These are phyloP conservation scores for Mamestra brassicae DNA, from an alignment of 2,888 invertebrate genomes.

Conservation along the genomic window DNA sequence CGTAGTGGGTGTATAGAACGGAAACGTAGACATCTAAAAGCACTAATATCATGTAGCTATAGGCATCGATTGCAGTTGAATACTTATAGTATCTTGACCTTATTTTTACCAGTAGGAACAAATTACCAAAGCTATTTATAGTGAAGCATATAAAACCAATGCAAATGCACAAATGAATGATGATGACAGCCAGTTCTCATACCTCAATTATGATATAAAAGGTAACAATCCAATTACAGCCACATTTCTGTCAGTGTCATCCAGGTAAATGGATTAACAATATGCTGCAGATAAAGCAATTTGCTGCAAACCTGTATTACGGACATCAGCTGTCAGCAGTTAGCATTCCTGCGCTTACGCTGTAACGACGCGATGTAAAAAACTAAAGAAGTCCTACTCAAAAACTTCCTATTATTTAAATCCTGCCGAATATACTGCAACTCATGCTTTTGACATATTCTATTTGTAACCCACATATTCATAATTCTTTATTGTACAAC, in stretches of 20 bases:
- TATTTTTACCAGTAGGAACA: no score
- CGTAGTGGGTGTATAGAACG: no score
- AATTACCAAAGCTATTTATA: background rate
- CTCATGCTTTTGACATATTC: background rate
- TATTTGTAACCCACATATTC: background rate
- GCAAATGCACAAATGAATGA: slow-evolving; percentile 2
- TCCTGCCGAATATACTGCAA: background rate
- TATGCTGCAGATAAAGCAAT: slow-evolving; percentile 60
- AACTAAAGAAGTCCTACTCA: slow-evolving; percentile 23
- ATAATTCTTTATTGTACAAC: no score
- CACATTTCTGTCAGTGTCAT: slow-evolving; percentile 39
- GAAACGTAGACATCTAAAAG: no score
- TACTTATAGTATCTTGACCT: no score
- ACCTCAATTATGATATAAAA: slow-evolving; percentile 14
- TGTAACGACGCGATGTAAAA: background rate
- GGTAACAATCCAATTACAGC: slow-evolving; percentile 25
- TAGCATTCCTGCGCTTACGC: slow-evolving; percentile 51
- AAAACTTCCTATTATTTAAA: background rate
- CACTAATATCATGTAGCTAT: background rate
- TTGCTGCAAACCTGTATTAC: slow-evolving; percentile 55
- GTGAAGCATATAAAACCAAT: background rate
- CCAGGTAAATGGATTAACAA: slow-evolving; percentile 52
- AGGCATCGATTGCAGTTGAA: background rate
- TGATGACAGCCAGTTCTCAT: background rate
- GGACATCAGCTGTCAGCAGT: slow-evolving; percentile 51